Evolutionary conservation across 2,113 vertebrate genomes (phyloP), one percentile per base, ranked within the genome.

Genomic region (Sprattus sprattus): DNA sequence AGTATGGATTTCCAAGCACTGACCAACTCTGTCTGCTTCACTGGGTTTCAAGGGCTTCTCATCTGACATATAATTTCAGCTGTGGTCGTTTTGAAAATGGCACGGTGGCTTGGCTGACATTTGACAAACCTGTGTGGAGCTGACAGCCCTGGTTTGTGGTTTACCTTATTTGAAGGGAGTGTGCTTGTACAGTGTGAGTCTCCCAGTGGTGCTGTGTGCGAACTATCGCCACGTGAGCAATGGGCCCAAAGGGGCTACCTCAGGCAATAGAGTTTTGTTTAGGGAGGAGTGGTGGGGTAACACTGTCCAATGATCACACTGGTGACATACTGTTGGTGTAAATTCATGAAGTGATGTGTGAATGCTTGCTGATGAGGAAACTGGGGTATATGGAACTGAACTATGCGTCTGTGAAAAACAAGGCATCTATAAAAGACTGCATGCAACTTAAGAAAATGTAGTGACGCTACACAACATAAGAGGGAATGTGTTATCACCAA

Each of bases 61-160:
- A 81, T 87, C 87, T 93, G 89, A 92, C 91, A 90, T 92, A 87
- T 90, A 90, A 92, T 93, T 91, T 91, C 45, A 54, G 60, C 83
- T 91, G 92, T 83, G 90, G 91, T 90, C 89, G 85, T 84, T 92
- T 90, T 92, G 89, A 92, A 90, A 88, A 86, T 82, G 32, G 87
- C 88, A 81, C 84, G 81, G 90, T 86, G 92, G 92, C 90, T 93
- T 93, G 91, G 92, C 92, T 93, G 92, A 92, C 92, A 91, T 93
- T 92, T 91, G 89, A 87, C 89, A 89, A 93, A 93, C 90, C 91
- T 93, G 91, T 91, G 87, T 90, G 89, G 84, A 87, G 88, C 86
- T 89, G 91, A 90, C 88, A 86, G 82, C 82, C 67, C 85, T 89
- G 89, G 88, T 89, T 88, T 89, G 90, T 87, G 91, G 89, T 87